phyloP scores from a whole-genome alignment of 2,888 invertebrate species.

The Spodoptera exigua region DNA sequence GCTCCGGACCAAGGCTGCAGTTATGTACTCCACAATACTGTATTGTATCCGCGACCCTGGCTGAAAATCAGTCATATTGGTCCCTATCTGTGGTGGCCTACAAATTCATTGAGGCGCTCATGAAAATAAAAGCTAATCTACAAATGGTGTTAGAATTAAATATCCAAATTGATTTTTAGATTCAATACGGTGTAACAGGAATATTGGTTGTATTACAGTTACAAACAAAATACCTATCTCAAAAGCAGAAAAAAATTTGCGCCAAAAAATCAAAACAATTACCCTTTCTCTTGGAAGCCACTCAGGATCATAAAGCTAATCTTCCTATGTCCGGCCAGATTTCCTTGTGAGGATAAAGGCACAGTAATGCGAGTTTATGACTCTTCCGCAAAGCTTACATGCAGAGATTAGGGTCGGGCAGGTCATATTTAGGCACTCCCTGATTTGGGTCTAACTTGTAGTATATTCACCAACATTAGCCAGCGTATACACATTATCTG shows the following conservation, averaged over 20 bases:
- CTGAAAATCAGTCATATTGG: too few species aligned
- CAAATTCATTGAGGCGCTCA: too few species aligned
- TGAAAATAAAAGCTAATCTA: too few species aligned
- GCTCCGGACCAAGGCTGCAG: too few species aligned
- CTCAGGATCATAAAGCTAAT: constrained; percentile 36
- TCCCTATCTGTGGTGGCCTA: too few species aligned
- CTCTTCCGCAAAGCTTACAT: constrained; percentile 41
- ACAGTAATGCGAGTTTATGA: constrained; percentile 53
- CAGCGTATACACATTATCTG: too few species aligned
- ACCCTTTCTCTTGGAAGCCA: constrained; percentile 25
- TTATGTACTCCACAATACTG: too few species aligned
- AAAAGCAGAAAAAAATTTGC: not conserved
- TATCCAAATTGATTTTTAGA: too few species aligned
- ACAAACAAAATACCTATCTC: not conserved
- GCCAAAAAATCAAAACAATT: constrained; percentile 16
- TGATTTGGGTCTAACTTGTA: constrained; percentile 36
- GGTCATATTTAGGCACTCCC: constrained; percentile 21
- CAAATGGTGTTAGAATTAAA: too few species aligned
- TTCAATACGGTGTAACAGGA: too few species aligned
- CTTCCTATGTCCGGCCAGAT: constrained; percentile 36
- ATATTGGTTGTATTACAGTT: too few species aligned
- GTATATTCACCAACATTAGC: not conserved
- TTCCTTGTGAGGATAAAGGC: constrained; percentile 35
- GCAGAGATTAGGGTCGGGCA: constrained; percentile 47
- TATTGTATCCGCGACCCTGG: too few species aligned